phyloP scores from a whole-genome alignment of 1,140 invertebrate genomes.

The Diploscapter pachys region DNA sequence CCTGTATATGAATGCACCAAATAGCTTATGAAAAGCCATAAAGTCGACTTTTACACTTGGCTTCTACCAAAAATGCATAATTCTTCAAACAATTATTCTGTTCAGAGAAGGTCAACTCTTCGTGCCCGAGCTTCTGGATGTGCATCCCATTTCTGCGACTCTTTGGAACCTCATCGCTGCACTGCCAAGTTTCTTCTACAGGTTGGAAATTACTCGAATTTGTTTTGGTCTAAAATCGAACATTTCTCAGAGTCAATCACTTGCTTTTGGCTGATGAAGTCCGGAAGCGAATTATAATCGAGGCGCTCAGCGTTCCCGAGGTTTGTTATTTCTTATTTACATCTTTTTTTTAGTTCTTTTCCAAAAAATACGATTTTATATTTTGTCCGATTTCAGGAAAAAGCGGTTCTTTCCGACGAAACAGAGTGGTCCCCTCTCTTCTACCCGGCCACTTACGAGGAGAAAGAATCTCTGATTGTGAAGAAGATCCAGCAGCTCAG shows the following conservation, averaged over 20 bases:
- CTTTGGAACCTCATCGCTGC: slow-evolving; percentile 95
- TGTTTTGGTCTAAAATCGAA: slow-evolving; percentile 8
- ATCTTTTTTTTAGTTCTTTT: slow-evolving; percentile 22
- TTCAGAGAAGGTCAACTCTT: slow-evolving; percentile 73
- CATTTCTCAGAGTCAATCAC: slow-evolving; percentile 71
- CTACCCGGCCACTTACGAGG: slow-evolving; percentile 63
- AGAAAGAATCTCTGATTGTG: slow-evolving; percentile 30
- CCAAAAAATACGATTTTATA: neutral
- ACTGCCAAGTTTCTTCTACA: slow-evolving; percentile 87
- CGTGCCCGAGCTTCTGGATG: slow-evolving; percentile 89
- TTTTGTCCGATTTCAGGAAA: slow-evolving; percentile 57
- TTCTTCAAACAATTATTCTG: neutral
- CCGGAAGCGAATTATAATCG: slow-evolving; percentile 60
- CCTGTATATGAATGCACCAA: too few relatives aligned
- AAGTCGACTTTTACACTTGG: too few relatives aligned
- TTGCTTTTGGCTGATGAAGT: slow-evolving; percentile 89
- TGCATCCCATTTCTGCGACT: slow-evolving; percentile 92
- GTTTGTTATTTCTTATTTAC: slow-evolving; percentile 33
- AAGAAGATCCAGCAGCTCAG: slow-evolving; percentile 34
- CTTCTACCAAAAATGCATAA: too few relatives aligned
- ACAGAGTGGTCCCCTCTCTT: slow-evolving; percentile 76
- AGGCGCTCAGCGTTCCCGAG: slow-evolving; percentile 14
- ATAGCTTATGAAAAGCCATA: too few relatives aligned
- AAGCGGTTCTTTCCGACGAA: neutral
- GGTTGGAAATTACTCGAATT: slow-evolving; percentile 57